Percentiles rank a stretch among this genome's conserved stretches.
Evolutionary conservation across 2,797 vertebrate genomes (phyloP).

Genomic region (Natrix natrix): DNA sequence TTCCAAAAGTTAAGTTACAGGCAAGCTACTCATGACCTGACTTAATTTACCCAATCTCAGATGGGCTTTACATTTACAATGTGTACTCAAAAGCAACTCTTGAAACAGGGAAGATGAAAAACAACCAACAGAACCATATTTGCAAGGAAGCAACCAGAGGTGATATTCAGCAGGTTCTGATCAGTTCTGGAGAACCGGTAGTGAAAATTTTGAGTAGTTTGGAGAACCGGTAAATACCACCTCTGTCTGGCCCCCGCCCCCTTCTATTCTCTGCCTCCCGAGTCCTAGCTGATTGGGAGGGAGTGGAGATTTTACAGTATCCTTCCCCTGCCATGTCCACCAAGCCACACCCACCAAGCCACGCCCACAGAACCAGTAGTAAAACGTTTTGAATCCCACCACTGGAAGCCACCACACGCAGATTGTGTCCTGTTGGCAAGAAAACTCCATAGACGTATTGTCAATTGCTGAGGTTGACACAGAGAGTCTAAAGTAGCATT

Average conservation of each 20-base stretch:
- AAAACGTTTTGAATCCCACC: no score
- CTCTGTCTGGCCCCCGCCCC: no score
- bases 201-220: no score
- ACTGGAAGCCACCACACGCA: background rate
- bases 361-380: no score
- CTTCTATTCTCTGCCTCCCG: no score
- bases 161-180: no score
- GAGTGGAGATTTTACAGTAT: no score
- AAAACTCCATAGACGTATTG: background rate
- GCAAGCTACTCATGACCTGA: background rate
- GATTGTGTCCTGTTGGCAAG: background rate
- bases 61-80: background rate
- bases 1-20: background rate
- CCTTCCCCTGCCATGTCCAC: no score
- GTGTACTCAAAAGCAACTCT: background rate
- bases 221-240: no score
- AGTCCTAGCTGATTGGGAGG: no score
- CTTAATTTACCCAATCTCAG: background rate
- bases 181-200: no score
- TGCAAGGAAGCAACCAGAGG: background rate
- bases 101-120: background rate
- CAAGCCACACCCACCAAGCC: no score
- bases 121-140: background rate
- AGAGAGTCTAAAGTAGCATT: background rate
- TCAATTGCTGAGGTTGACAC: background rate